These are phyloP conservation scores for Clarias macrocephalus DNA, from an alignment of 2,113 vertebrate species.

Conservation along the genomic window DNA sequence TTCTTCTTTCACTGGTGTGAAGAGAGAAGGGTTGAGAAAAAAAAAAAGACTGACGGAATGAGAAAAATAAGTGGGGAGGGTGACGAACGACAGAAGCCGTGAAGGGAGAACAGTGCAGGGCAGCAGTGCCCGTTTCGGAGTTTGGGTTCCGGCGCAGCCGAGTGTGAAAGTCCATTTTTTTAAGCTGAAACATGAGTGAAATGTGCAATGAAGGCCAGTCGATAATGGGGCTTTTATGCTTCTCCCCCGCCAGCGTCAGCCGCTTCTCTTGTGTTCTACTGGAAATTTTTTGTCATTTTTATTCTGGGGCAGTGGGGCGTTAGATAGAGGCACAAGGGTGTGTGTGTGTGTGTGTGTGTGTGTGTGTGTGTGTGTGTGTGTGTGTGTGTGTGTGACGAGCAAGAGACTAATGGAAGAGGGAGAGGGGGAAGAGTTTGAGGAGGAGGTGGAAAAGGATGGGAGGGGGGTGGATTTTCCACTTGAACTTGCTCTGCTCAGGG, in stretches of 20 bases:
- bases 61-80: neutral
- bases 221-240: conserved; percentile 75
- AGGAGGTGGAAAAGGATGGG: conserved; percentile 37
- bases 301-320: conserved; percentile 79
- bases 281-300: conserved; percentile 82
- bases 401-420: conserved; percentile 48
- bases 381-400: conserved; percentile 24
- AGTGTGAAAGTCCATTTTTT: conserved; percentile 84
- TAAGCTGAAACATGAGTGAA: conserved; percentile 85
- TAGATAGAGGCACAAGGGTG: conserved; percentile 68
- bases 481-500: conserved; percentile 72
- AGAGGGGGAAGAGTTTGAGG: conserved; percentile 34
- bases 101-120: conserved; percentile 55
- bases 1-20: conserved; percentile 59
- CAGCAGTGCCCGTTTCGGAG: conserved; percentile 51
- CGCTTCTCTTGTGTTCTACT: conserved; percentile 61
- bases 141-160: conserved; percentile 67
- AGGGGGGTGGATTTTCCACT: conserved; percentile 68
- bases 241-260: conserved; percentile 58
- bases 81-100: neutral
- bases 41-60: conserved; percentile 45
- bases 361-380: conserved; percentile 12
- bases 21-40: conserved; percentile 51
- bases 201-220: conserved; percentile 83
- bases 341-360: conserved; percentile 31